Base-by-base conservation (phyloP, 2,797 vertebrate genomes). In the Sebastes oblongus region DNA sequence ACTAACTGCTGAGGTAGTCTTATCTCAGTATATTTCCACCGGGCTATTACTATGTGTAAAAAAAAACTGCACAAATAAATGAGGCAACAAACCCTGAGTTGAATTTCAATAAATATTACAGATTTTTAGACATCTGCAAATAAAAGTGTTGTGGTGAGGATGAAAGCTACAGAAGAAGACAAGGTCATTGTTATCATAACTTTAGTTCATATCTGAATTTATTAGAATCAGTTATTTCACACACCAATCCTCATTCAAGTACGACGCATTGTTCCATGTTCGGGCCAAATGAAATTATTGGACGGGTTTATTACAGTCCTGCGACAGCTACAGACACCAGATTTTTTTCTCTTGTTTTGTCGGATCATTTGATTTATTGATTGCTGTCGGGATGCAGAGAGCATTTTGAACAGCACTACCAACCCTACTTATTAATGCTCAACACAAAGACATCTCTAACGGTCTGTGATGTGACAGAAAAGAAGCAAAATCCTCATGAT, bases 281-380 rank as follows among this genome's bases (percentile, higher is more conserved):
- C 39, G 6, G 39, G 39, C 39, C 39, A 42, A 42, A 42, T 42
- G 1, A 42, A 42, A 42, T 16, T 16, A 42, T 18, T 46, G 42
- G 42, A 46, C 7, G 16, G 16, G 42, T 18, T 18, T 46, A 46
- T 46, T 46, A 46, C 6, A 46, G 42, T 46, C 42, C 16, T 46
- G 42, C 16, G 42, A 46, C 42, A 46, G 42, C 42, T 16, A 46
- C 42, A 46, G 42, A 46, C 0, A 46, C 42, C 42, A 18, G 39
- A 42, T 46, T 46, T 46, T 0, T 46, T 46, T 18, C 6, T 18
- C 16, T 18, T 18, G 0, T 46, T 0, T 46, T 46, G 42, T 46
- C 42, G 0, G 6, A 46, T 0, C 0, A 18, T 46, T 46, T 46
- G 7, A 46, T 46, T 46, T 46, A 46, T 46, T 46, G 42, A 46